A percentile compares a stretch with the other conserved stretches of the same genome.
These are phyloP conservation scores for Thamnophis sirtalis DNA, from an alignment of 2,113 vertebrate species.

Conservation along the genomic window DNA sequence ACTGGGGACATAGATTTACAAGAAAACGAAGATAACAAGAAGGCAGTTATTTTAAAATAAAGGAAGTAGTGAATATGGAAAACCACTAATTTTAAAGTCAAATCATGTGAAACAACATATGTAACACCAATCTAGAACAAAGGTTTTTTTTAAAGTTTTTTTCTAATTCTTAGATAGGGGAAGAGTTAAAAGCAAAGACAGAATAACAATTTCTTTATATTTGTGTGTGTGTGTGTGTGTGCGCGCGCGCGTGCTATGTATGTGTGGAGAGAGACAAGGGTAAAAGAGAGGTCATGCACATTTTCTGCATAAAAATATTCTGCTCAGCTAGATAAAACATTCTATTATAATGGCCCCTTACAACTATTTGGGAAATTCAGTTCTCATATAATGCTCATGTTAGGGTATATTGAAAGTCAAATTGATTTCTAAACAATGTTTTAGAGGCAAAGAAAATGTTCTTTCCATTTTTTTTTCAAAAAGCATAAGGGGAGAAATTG, in stretches of 20 bases:
- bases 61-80: neutral
- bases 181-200: neutral
- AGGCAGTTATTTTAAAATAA: conserved; percentile 17
- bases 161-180: neutral
- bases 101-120: conserved; percentile 18
- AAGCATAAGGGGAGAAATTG: neutral
- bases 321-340: neutral
- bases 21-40: neutral
- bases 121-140: neutral
- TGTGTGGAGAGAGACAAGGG: neutral
- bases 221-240: neutral
- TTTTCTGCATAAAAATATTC: neutral
- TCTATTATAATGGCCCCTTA: conserved; percentile 2
- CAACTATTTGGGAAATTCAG: neutral
- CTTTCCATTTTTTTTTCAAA: neutral
- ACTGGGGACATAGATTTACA: conserved; percentile 1
- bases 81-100: conserved; percentile 15
- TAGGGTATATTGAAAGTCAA: neutral
- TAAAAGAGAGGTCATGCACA: neutral
- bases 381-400: neutral
- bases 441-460: neutral
- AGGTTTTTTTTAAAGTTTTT: conserved; percentile 1
- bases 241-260: too few relatives aligned
- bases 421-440: neutral
- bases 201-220: neutral